Conservation (phyloP, 2,113 vertebrate species). For the human (Homo sapiens) region DNA sequence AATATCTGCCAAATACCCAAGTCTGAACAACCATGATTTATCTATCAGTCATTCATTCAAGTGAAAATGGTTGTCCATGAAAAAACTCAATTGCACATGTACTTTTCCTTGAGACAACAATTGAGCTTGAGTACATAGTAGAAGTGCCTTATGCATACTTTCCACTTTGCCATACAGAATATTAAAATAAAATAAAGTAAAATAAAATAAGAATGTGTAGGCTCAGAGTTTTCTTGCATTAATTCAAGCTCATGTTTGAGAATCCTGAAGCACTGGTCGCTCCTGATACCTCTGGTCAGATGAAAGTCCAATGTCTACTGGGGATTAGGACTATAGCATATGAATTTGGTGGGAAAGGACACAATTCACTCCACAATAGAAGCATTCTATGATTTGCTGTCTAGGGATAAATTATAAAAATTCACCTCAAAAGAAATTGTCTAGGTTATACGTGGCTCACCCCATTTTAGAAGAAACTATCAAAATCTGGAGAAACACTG, state of each 20-base stretch:
- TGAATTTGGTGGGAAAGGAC: not conserved
- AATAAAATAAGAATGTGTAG: not conserved
- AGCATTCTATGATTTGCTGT: not conserved
- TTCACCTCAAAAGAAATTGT: slow-evolving; percentile 11
- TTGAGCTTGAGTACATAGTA: not conserved
- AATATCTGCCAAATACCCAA: slow-evolving; percentile 41
- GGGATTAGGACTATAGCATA: not conserved
- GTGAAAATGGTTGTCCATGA: slow-evolving; percentile 17
- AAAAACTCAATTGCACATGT: slow-evolving; percentile 26
- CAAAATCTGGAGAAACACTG: not conserved
- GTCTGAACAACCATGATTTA: slow-evolving; percentile 34
- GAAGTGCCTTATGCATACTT: not conserved
- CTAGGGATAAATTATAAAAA: not conserved
- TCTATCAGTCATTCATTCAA: slow-evolving; percentile 24
- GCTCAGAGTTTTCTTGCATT: not conserved
- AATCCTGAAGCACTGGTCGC: not conserved
- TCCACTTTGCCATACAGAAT: not conserved
- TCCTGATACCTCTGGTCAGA: not conserved
- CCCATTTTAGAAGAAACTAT: slow-evolving; percentile 7
- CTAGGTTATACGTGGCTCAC: not conserved
- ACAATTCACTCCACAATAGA: not conserved
- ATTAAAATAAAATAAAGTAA: not conserved
- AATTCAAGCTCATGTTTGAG: not conserved
- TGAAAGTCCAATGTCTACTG: not conserved
- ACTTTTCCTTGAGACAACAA: not conserved